Percentiles rank a stretch among this genome's conserved stretches.
phyloP scores from a whole-genome alignment of 2,888 invertebrate genomes.

The Bellardia pandia region DNA sequence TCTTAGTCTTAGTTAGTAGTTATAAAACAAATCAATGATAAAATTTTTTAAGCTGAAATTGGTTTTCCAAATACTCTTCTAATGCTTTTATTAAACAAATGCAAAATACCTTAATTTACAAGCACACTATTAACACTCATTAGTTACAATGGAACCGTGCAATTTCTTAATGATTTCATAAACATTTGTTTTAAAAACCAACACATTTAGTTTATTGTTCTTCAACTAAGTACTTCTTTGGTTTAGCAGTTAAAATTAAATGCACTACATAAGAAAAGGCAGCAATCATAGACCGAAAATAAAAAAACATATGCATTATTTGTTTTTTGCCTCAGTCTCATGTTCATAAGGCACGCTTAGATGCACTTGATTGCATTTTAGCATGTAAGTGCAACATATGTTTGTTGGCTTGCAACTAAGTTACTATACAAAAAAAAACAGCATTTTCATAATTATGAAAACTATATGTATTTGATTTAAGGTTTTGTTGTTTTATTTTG shows the following conservation, averaged over 20 bases:
- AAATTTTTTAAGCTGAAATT: too few relatives aligned
- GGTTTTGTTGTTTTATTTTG: not conserved
- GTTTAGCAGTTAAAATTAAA: not conserved
- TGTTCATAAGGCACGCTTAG: constrained; percentile 68
- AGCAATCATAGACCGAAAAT: not conserved
- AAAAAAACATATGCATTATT: constrained; percentile 33
- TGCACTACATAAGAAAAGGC: constrained; percentile 15
- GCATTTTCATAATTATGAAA: constrained; percentile 12
- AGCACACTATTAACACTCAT: not conserved
- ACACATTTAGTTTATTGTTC: constrained; percentile 60
- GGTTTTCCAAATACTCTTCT: not conserved
- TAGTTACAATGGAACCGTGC: not conserved
- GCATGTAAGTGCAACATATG: constrained; percentile 58
- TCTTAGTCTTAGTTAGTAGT: too few relatives aligned
- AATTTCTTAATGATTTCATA: constrained; percentile 25
- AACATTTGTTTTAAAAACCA: constrained; percentile 4
- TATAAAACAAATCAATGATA: too few relatives aligned
- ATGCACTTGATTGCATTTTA: constrained; percentile 72
- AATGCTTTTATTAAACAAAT: not conserved
- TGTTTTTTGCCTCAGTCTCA: constrained; percentile 36
- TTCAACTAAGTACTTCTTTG: constrained; percentile 19
- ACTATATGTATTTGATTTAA: constrained; percentile 4
- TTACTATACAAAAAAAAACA: not conserved
- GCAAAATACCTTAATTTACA: not conserved
- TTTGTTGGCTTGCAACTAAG: constrained; percentile 4